Evolutionary conservation across 1,140 invertebrate genomes (phyloP), one percentile per base, ranked within the genome.

Genomic region (Danaus plexippus): DNA sequence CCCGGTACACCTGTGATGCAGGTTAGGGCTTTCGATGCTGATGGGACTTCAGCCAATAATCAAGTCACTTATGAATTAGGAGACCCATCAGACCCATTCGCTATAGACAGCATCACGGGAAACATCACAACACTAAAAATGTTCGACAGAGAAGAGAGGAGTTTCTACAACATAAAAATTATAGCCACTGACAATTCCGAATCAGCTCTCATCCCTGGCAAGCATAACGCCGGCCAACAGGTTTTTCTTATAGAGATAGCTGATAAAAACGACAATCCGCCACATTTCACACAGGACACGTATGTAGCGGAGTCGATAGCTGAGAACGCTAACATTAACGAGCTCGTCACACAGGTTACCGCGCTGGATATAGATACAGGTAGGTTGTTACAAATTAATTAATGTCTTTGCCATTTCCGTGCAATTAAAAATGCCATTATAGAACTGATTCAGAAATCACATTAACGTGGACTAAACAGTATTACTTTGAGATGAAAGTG

Each of bases 231-330:
- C 40, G 93, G 92, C 5, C 88, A 92, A 58, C 92, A 94, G 87
- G 90, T 91, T 52, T 96, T 97, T 71, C 89, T 92, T 58, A 95
- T 97, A 59, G 91, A 93, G 73, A 97, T 98, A 47, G 94, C 93
- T 9, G 97, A 98, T 84, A 95, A 94, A 78, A 96, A 97, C 75
- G 97, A 97, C 76, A 96, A 97, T 80, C 89, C 92, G 9, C 95
- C 95, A 0, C 89, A 90, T 61, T 97, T 97, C 77, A 92, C 91
- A 10, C 88, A 93, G 64, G 71, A 88, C 0, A 88, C 90, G 0
- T 97, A 97, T 83, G 88, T 91, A 6, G 93, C 94, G 0, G 92
- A 94, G 67, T 90, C 91, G 13, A 92, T 97, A 45, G 87, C 91
- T 10, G 96, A 97, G 88, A 92, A 94, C 75, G 91, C 93, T 1